Conservation (phyloP, 2,888 invertebrate species). For the Mylabris sibirica region DNA sequence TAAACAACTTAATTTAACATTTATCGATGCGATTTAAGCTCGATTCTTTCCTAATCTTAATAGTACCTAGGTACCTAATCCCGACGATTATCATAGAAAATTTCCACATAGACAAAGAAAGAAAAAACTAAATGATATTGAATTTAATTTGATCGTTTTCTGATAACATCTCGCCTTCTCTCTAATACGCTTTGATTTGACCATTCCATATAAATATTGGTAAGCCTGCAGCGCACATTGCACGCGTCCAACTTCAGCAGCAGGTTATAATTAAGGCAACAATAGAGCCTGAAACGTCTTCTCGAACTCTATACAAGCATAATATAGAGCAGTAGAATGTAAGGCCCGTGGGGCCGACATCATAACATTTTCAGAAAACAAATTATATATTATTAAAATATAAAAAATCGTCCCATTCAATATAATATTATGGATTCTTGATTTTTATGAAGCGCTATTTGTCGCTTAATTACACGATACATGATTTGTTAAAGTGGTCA, state of each 20-base stretch:
- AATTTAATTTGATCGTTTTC: slow-evolving; percentile 30
- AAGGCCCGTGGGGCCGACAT: slow-evolving; percentile 49
- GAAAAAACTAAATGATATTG: neutral
- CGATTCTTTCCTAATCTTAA: neutral
- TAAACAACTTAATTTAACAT: slow-evolving; percentile 1
- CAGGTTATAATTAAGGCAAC: slow-evolving; percentile 55
- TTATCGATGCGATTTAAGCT: neutral
- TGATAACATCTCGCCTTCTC: slow-evolving; percentile 28
- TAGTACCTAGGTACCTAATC: no score
- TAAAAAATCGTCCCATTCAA: slow-evolving; percentile 46
- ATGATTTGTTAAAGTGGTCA: neutral
- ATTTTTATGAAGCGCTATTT: neutral
- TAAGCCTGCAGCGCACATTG: slow-evolving; percentile 37
- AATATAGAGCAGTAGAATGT: slow-evolving; percentile 52
- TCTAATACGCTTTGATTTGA: slow-evolving; percentile 1
- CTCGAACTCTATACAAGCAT: slow-evolving; percentile 20
- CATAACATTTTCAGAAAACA: slow-evolving; percentile 54
- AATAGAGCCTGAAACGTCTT: slow-evolving; percentile 45
- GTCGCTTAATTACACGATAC: neutral
- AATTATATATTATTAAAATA: slow-evolving; percentile 58
- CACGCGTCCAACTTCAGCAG: slow-evolving; percentile 37
- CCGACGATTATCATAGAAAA: neutral
- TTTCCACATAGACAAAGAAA: neutral
- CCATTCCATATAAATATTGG: slow-evolving; percentile 32
- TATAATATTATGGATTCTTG: neutral